Evolutionary conservation across 2,888 invertebrate species (phyloP).

Genomic region (Eilema caniola): DNA sequence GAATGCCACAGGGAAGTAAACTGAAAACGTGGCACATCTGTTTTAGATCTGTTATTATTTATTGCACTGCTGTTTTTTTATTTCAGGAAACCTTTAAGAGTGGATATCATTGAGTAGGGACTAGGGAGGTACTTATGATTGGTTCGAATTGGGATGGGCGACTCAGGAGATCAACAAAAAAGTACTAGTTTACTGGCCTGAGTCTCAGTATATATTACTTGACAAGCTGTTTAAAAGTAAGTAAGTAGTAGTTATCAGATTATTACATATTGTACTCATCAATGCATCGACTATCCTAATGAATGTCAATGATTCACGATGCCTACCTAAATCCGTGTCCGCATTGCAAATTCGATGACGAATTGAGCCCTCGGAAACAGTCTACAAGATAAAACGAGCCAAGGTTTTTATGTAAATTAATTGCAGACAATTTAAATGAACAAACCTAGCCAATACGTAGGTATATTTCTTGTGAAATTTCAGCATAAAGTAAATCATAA

Average conservation of each 20-base stretch:
- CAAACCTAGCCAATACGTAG: not conserved
- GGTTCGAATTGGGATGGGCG: no score
- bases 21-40: constrained; percentile 18
- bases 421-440: not conserved
- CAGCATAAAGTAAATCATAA: no score
- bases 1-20: constrained; percentile 23
- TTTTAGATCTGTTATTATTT: constrained; percentile 18
- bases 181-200: no score
- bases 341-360: not conserved
- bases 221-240: no score
- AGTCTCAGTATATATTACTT: no score
- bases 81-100: no score
- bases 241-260: no score
- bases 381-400: not conserved
- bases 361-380: not conserved
- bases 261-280: constrained; percentile 4
- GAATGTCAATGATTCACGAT: constrained; percentile 1
- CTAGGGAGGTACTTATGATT: no score
- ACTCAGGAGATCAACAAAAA: no score
- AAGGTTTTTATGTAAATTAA: not conserved
- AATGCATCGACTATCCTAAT: constrained; percentile 2
- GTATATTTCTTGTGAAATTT: no score
- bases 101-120: no score
- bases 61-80: not conserved
- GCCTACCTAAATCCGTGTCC: not conserved